phyloP scores from a whole-genome alignment of 2,797 vertebrate species.

The Pelodytes ibericus region DNA sequence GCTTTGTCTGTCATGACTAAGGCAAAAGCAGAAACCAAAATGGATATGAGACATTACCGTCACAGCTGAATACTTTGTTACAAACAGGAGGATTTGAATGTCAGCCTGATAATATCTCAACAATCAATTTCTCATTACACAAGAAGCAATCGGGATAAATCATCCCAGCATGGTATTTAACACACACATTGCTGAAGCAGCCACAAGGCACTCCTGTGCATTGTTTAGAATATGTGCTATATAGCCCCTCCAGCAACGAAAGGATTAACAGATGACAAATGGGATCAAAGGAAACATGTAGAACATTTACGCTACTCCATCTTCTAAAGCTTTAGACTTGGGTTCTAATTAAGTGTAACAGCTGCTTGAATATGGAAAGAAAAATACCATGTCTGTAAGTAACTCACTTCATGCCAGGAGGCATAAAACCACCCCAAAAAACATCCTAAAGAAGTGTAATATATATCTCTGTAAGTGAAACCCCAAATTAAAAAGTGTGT shows the following conservation, averaged over 20 bases:
- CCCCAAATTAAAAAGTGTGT: no score
- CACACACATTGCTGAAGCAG: conserved; percentile 24
- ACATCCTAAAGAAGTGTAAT: background rate
- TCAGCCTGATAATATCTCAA: conserved; percentile 51
- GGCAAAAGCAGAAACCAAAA: conserved; percentile 23
- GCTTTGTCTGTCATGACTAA: conserved; percentile 9
- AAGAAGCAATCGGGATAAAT: conserved; percentile 48
- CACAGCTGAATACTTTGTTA: conserved; percentile 41
- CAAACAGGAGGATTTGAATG: conserved; percentile 49
- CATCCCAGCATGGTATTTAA: conserved; percentile 48
- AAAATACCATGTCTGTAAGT: background rate
- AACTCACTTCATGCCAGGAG: background rate
- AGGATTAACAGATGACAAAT: conserved; percentile 34
- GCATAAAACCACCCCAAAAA: background rate
- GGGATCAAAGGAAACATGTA: conserved; percentile 45
- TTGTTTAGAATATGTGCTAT: background rate
- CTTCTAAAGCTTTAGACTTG: conserved; percentile 32
- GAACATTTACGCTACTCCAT: conserved; percentile 38
- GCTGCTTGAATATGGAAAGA: background rate
- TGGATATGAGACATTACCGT: conserved; percentile 31
- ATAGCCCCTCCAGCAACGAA: conserved; percentile 27
- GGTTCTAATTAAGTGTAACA: conserved; percentile 36
- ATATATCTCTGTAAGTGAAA: background rate
- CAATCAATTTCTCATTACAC: conserved; percentile 52
- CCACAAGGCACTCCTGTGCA: background rate